Evolutionary conservation across 2,113 vertebrate species (phyloP), one percentile per base, ranked within the genome.

Genomic region (Petroica traversi): DNA sequence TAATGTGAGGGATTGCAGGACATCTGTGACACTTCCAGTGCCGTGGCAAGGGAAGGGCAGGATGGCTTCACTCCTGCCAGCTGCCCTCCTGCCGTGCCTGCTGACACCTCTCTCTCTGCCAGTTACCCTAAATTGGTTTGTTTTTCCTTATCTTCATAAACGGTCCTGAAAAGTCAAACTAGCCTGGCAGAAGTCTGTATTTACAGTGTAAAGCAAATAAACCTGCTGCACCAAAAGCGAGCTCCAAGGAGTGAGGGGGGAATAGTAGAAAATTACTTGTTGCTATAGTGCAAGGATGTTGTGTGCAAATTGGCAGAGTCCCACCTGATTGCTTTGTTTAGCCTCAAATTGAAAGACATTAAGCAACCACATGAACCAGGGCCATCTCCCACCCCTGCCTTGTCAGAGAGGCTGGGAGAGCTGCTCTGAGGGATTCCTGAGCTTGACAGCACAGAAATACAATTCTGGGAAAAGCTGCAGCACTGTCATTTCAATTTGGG

Each of bases 281-380:
- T 92, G 93, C 89, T 95, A 61, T 72, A 92, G 95, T 2, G 0
- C 24, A 9, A 38, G 77, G 73, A 85, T 64, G 61, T 74, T 85
- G 72, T 24, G 73, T 76, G 54, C 49, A 91, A 82, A 93, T 73
- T 63, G 92, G 69, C 92, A 68, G 77, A 75, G 62, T 36, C 85
- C 81, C 62, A 13, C 78, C 61, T 68, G 74, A 88, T 81, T 52
- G 78, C 90, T 89, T 75, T 85, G 93, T 40, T 95, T 79, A 94
- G 85, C 78, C 74, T 93, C 71, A 89, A 79, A 85, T 48, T 77
- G 88, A 24, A 34, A 74, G 79, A 68, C 51, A 11, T 86, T 77
- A 55, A 84, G 51, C 59, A 91, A 59, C 28, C 1, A 11, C 24
- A 6, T 41, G 81, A 62, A 79, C 54, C 1, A 2, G 34, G 77